Evolutionary conservation across 2,888 invertebrate species (phyloP).

Genomic region (Drosophila mimetica): DNA sequence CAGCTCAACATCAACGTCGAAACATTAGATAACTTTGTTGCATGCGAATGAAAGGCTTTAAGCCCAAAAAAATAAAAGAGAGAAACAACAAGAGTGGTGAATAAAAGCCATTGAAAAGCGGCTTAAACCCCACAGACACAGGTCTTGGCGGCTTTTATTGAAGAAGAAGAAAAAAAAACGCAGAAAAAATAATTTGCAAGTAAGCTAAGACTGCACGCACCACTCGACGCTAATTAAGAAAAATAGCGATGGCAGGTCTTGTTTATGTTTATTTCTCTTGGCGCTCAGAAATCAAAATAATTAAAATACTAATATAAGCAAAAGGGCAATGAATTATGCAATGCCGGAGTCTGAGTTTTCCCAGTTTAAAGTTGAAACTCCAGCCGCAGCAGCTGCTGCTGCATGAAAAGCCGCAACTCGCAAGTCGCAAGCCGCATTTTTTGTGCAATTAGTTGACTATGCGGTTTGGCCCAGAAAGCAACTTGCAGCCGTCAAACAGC

Average conservation of each 20-base stretch:
- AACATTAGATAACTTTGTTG: conserved; percentile 71
- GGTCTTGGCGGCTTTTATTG: conserved; percentile 55
- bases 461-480: conserved; percentile 76
- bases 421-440: conserved; percentile 70
- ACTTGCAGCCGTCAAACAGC: conserved; percentile 51
- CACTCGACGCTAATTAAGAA: conserved; percentile 60
- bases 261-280: conserved; percentile 21
- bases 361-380: conserved; percentile 40
- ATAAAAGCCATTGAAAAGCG: conserved; percentile 53
- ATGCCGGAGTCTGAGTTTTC: conserved; percentile 39
- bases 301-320: conserved; percentile 42
- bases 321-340: conserved; percentile 70
- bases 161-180: conserved; percentile 55
- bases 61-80: conserved; percentile 32
- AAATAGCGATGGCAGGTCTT: conserved; percentile 33
- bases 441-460: conserved; percentile 75
- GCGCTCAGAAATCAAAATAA: conserved; percentile 20
- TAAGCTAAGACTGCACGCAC: conserved; percentile 52
- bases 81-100: background rate
- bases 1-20: conserved; percentile 28
- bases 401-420: conserved; percentile 46
- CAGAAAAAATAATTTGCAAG: conserved; percentile 66
- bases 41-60: conserved; percentile 64
- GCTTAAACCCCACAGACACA: conserved; percentile 41
- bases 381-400: conserved; percentile 48